Conservation (phyloP, 2,888 invertebrate species). For the Tromatobia lineatoria region DNA sequence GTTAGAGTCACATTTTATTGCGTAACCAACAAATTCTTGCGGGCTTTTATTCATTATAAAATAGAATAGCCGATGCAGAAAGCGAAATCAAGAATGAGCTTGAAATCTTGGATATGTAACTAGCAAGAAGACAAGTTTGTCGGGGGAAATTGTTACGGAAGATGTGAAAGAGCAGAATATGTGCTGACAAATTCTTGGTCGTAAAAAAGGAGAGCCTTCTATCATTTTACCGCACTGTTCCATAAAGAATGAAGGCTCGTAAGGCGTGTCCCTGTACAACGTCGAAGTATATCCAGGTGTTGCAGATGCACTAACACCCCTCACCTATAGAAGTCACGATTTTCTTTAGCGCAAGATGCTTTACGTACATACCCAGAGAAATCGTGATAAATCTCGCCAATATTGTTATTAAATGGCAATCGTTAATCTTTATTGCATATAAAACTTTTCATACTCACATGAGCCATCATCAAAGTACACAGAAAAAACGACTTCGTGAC, state of each 20-base stretch:
- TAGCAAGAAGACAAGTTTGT: background rate
- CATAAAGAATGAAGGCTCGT: slow-evolving; percentile 23
- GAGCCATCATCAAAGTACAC: too few species aligned
- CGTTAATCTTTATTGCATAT: too few species aligned
- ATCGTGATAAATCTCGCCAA: too few species aligned
- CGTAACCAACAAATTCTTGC: background rate
- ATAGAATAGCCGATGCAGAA: background rate
- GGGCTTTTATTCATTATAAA: background rate
- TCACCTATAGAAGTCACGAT: background rate
- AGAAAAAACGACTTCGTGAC: too few species aligned
- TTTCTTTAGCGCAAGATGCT: background rate
- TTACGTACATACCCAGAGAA: too few species aligned
- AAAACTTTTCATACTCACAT: too few species aligned
- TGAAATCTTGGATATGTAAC: background rate
- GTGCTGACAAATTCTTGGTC: slow-evolving; percentile 36
- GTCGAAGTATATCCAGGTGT: slow-evolving; percentile 32
- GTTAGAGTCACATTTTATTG: background rate
- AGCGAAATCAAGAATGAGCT: background rate
- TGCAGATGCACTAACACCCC: slow-evolving; percentile 13
- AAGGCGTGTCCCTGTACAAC: slow-evolving; percentile 24
- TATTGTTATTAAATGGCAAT: too few species aligned
- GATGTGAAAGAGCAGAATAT: slow-evolving; percentile 23
- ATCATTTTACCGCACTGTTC: too few species aligned
- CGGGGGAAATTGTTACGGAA: background rate
- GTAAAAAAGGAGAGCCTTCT: slow-evolving; percentile 7